Base-by-base conservation (phyloP, 2,797 vertebrate species). In the Argya squamiceps region DNA sequence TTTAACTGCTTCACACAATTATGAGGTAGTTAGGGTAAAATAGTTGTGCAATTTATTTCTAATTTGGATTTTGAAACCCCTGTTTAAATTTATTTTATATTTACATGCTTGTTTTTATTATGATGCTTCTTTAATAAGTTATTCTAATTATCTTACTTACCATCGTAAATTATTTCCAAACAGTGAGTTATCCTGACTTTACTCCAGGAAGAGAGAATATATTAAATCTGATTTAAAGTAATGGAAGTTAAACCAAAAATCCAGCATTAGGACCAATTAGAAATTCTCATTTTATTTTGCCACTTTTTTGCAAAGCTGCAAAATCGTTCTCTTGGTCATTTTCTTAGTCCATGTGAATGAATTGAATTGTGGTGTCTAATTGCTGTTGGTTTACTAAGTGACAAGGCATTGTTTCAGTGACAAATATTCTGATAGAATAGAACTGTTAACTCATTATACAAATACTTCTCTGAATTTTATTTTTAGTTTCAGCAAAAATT, bases 371-470 rank as follows among this genome's bases (percentile, higher is more conserved):
- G 22, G 15, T 50, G 27, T 76, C 44, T 94, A 88, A 93, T 76
- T 91, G 77, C 43, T 83, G 27, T 60, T 84, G 80, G 60, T 94
- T 94, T 93, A 69, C 34, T 88, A 89, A 71, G 71, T 85, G 75
- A 83, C 68, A 93, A 91, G 43, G 21, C 76, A 88, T 94, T 94
- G 67, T 96, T 87, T 71, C 78, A 44, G 44, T 87, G 56, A 82
- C 60, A 87, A 83, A 68, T 80, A 74, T 70, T 94, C 81, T 84
- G 41, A 79, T 37, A 58, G 55, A 79, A 76, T 88, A 81, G 86
- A 88, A 87, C 16, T 70, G 44, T 67, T 95, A 87, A 70, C 30
- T 46, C 11, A 68, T 85, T 87, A 70, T 83, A 70, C 56, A 83
- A 81, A 89, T 88, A 83, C 16, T 79, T 80, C 17, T 80, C 49